Evolutionary conservation across 2,797 vertebrate genomes (phyloP).

Genomic region (Mormyrus proboscirostris): DNA sequence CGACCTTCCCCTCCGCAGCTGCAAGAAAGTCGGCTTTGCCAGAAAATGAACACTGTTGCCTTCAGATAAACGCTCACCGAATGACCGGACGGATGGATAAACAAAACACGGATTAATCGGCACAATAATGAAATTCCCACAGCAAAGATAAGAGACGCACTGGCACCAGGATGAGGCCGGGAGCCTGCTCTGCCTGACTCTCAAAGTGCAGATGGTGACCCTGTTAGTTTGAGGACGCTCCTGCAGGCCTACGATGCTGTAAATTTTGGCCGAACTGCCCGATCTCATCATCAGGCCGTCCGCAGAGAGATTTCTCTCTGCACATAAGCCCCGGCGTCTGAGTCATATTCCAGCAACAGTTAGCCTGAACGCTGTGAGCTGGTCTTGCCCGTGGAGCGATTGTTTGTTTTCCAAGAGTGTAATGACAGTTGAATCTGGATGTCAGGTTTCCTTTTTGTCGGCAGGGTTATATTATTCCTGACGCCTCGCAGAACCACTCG

Average conservation of each 20-base stretch:
- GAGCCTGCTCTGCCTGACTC: not conserved
- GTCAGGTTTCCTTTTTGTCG: not conserved
- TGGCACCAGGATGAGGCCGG: not conserved
- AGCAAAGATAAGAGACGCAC: not conserved
- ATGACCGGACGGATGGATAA: not conserved
- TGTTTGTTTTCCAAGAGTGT: conserved; percentile 1
- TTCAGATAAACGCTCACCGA: not conserved
- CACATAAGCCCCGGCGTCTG: not conserved
- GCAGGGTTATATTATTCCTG: not conserved
- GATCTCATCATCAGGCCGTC: not conserved
- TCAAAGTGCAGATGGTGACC: not conserved
- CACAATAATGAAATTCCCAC: not conserved
- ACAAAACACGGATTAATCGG: not conserved
- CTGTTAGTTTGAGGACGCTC: not conserved
- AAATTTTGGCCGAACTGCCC: not conserved
- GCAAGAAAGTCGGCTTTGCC: not conserved
- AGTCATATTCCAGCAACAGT: not conserved
- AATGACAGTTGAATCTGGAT: conserved; percentile 1
- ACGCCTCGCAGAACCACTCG: not conserved
- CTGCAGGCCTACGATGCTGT: not conserved
- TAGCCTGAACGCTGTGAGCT: not conserved
- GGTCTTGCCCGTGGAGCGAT: not conserved
- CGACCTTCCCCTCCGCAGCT: not conserved
- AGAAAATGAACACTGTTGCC: not conserved
- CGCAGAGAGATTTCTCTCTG: not conserved